phyloP scores from a whole-genome alignment of 2,797 vertebrate genomes.

The Denticeps clupeoides region DNA sequence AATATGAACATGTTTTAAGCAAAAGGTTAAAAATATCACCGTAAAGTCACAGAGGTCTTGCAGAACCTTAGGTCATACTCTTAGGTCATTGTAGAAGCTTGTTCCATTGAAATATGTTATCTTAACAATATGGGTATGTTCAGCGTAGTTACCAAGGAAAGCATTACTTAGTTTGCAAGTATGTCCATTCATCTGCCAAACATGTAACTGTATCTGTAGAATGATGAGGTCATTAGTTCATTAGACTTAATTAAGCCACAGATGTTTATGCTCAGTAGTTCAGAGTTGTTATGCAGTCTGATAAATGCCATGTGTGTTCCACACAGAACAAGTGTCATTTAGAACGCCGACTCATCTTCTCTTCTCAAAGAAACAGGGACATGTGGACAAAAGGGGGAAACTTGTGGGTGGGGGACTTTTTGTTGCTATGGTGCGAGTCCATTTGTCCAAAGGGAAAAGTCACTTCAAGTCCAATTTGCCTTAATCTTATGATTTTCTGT shows the following conservation, averaged over 20 bases:
- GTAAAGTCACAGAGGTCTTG: too few species aligned
- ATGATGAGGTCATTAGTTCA: conserved; percentile 47
- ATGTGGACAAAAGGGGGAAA: too few species aligned
- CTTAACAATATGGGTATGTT: conserved; percentile 15
- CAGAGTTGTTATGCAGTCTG: conserved; percentile 25
- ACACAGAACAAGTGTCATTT: neutral
- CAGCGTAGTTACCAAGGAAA: conserved; percentile 40
- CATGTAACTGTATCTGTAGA: conserved; percentile 31
- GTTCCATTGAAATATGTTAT: conserved; percentile 25
- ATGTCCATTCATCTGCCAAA: conserved; percentile 32
- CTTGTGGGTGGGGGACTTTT: too few species aligned
- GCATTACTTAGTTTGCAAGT: conserved; percentile 28
- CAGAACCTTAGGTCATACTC: too few species aligned
- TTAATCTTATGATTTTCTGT: too few species aligned
- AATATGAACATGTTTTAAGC: neutral
- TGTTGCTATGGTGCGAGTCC: too few species aligned
- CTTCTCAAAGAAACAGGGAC: conserved; percentile 1
- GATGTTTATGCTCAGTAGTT: conserved; percentile 34
- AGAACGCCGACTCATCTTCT: neutral
- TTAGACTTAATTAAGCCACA: conserved; percentile 35
- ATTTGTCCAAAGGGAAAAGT: too few species aligned
- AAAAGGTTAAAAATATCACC: neutral
- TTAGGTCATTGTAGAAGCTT: conserved; percentile 7
- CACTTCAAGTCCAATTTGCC: too few species aligned
- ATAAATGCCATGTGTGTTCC: conserved; percentile 21